Evolutionary conservation across 2,797 vertebrate species (phyloP), one percentile per base, ranked within the genome.

Genomic region (Falco biarmicus): DNA sequence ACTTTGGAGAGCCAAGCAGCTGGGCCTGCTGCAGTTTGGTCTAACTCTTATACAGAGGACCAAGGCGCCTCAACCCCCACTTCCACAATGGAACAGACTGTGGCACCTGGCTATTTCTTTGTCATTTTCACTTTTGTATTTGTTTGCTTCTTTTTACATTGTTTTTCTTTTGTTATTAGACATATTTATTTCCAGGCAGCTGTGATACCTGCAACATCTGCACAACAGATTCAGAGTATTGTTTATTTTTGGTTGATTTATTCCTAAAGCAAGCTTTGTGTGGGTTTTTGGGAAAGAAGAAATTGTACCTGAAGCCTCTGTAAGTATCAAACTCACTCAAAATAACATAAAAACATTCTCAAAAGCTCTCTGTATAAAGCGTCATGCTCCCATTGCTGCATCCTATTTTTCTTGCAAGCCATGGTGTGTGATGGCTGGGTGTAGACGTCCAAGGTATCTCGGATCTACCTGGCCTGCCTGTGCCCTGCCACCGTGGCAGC

Each of bases 1-100:
- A 29, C 19, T 19, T 31, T 1, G 9, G 48, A 47, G 18, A 74
- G 60, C 21, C 29, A 81, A 61, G 74, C 21, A 68, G 32, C 26
- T 0, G 0, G 5, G 7, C 17, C 21, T 10, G 21, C 15, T 32
- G 54, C 16, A 26, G 20, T 82, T 53, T 64, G 26, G 29, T 71
- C 31, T 78, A 53, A 48, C 10, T 8, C 53, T 37, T 37, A 41
- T 53, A 34, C 13, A 48, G 15, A 54, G 43, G 65, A 63, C 7
- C 26, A 69, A 60, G 34, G 43, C 26, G 70, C 50, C 28, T 74
- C 56, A 73, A 51, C 74, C 75, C 3, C 12, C 45, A 26, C n/a
- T 79, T 64, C 37, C 25, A 54, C 60, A 85, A 41, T 11, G 0
- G 0, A 53, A 53, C 13, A 39, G 48, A 20, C 29, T 15, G 1